A percentile compares a stretch with the other conserved stretches of the same genome.
phyloP scores from a whole-genome alignment of 2,888 invertebrate genomes.

The Agelastica alni region DNA sequence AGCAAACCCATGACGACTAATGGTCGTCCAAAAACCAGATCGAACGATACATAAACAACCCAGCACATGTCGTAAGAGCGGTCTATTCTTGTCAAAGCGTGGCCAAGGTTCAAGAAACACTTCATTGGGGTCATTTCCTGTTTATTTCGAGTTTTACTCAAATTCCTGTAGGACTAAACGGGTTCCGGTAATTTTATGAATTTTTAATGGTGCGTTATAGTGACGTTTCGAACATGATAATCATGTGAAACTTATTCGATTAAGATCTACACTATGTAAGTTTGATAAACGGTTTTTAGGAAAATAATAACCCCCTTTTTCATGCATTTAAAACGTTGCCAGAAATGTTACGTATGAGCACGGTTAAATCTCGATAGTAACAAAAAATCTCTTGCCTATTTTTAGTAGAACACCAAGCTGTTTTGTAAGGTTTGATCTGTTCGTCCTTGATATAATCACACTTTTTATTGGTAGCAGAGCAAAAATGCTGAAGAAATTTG shows the following conservation, averaged over 20 bases:
- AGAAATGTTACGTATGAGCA: too few species aligned
- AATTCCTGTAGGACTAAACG: neutral
- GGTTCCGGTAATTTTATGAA: neutral
- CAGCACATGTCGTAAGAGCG: slow-evolving; percentile 31
- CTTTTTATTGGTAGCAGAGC: too few species aligned
- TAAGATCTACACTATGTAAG: neutral
- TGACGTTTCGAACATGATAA: neutral
- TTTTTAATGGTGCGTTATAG: neutral
- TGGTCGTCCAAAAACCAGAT: slow-evolving; percentile 15
- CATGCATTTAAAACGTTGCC: too few species aligned
- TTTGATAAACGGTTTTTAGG: neutral
- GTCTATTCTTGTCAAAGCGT: slow-evolving; percentile 31
- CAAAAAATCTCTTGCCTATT: too few species aligned
- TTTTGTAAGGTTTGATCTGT: too few species aligned
- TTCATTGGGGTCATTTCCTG: slow-evolving; percentile 30
- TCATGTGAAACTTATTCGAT: neutral
- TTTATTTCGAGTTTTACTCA: slow-evolving; percentile 29
- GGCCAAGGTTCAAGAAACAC: slow-evolving; percentile 30
- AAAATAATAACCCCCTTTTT: too few species aligned
- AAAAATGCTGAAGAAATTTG: too few species aligned
- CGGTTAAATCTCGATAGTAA: too few species aligned
- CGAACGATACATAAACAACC: slow-evolving; percentile 38
- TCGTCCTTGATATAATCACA: too few species aligned
- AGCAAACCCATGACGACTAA: slow-evolving; percentile 35
- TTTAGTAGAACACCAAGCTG: too few species aligned